Evolutionary conservation across 2,888 invertebrate genomes (phyloP).

Genomic region (Mimachlamys varia): DNA sequence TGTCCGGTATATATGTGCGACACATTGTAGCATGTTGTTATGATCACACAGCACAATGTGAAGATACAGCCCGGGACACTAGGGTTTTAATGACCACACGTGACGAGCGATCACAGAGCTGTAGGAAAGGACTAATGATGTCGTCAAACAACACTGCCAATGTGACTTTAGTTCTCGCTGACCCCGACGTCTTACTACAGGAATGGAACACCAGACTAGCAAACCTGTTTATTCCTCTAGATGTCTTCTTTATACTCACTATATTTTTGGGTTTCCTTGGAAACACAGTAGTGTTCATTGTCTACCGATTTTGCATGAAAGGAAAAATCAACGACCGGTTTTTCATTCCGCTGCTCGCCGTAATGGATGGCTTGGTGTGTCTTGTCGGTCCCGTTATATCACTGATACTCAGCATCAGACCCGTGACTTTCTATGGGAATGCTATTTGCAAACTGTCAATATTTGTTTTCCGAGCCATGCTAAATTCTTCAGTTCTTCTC

Average conservation of each 20-base stretch:
- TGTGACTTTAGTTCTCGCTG: not conserved
- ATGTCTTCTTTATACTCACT: not conserved
- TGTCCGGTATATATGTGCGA: not conserved
- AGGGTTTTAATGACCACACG: too few relatives aligned
- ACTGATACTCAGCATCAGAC: not conserved
- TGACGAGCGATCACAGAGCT: too few relatives aligned
- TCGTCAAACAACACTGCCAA: not conserved
- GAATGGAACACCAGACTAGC: not conserved
- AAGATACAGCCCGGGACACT: too few relatives aligned
- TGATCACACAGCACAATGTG: too few relatives aligned
- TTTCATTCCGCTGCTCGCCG: not conserved
- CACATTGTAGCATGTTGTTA: too few relatives aligned
- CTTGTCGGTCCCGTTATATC: not conserved
- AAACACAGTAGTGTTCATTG: not conserved
- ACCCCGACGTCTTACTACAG: not conserved
- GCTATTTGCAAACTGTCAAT: not conserved
- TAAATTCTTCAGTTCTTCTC: not conserved
- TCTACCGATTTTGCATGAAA: constrained; percentile 4
- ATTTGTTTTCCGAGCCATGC: not conserved
- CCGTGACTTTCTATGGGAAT: not conserved
- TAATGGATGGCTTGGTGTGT: not conserved
- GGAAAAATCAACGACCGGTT: constrained; percentile 22
- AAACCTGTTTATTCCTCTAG: not conserved
- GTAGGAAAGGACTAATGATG: not conserved
- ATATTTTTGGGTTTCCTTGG: not conserved